A percentile compares a stretch with the other conserved stretches of the same genome.
Evolutionary conservation across 2,888 invertebrate genomes (phyloP).

Genomic region (Hirtodrosophila duncani): DNA sequence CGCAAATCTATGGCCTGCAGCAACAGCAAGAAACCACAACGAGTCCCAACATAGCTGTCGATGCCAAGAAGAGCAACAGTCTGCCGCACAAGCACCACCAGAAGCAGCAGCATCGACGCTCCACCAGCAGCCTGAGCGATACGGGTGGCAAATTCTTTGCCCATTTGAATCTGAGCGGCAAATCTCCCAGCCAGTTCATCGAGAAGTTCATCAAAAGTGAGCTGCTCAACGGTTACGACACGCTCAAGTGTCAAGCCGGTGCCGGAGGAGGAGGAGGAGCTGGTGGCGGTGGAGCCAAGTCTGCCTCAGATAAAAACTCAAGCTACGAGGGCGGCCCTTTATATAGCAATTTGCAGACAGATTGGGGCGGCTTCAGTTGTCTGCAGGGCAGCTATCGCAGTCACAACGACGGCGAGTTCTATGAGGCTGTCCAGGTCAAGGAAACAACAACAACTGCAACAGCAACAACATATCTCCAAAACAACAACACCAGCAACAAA

Average conservation of each 20-base stretch:
- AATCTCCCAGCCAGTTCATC: conserved; percentile 73
- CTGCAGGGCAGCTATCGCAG: conserved; percentile 75
- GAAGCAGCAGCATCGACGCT: conserved; percentile 38
- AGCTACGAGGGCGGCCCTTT: conserved; percentile 20
- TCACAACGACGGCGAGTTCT: conserved; percentile 72
- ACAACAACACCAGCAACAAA: conserved; percentile 12
- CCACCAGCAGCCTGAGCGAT: conserved; percentile 50
- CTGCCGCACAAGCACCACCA: conserved; percentile 50
- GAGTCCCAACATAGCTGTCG: conserved; percentile 10
- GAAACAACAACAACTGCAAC: conserved; percentile 17
- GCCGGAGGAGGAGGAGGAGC: conserved; percentile 7
- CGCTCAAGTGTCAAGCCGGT: conserved; percentile 57
- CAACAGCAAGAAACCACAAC: background rate
- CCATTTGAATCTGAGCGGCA: conserved; percentile 60
- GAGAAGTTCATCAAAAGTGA: conserved; percentile 75
- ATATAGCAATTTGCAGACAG: conserved; percentile 50
- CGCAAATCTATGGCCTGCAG: conserved; percentile 75
- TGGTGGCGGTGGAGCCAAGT: conserved; percentile 23
- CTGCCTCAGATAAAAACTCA: conserved; percentile 8
- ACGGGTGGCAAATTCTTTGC: conserved; percentile 61
- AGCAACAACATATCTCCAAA: no score
- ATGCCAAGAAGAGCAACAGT: conserved; percentile 57
- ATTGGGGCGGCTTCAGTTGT: conserved; percentile 66
- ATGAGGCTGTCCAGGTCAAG: conserved; percentile 64
- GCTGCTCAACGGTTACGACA: conserved; percentile 72